Evolutionary conservation across 2,888 invertebrate species (phyloP).

Genomic region (Plebejus argus): DNA sequence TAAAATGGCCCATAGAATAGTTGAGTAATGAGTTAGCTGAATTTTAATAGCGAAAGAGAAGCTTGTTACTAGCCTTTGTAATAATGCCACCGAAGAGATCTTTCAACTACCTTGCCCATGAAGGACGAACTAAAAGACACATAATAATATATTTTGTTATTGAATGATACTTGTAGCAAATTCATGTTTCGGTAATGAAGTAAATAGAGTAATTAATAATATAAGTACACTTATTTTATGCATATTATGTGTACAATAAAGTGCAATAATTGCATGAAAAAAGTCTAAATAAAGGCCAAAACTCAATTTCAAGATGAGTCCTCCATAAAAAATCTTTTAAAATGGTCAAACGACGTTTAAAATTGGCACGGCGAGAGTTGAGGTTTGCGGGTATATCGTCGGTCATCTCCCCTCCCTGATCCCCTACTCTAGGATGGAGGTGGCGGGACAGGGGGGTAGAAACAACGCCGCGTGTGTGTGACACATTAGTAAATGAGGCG

Average conservation of each 20-base stretch:
- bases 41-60: neutral
- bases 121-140: neutral
- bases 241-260: neutral
- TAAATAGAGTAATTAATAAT: too few species aligned
- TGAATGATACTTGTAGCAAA: neutral
- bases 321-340: neutral
- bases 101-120: neutral
- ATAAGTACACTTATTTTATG: too few species aligned
- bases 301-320: neutral
- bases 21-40: neutral
- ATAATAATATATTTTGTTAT: neutral
- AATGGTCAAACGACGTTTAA: neutral
- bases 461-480: constrained; percentile 80
- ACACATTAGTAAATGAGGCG: constrained; percentile 82
- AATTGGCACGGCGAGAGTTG: constrained; percentile 23
- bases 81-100: neutral
- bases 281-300: neutral
- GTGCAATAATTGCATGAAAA: neutral
- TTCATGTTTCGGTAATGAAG: neutral
- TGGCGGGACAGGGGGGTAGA: constrained; percentile 48
- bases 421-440: neutral
- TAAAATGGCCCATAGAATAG: constrained; percentile 7
- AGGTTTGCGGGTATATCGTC: constrained; percentile 47
- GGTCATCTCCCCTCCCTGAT: constrained; percentile 56
- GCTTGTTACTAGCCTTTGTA: neutral